Base-by-base conservation (phyloP, 2,888 invertebrate genomes). In the Gryllus longicercus region DNA sequence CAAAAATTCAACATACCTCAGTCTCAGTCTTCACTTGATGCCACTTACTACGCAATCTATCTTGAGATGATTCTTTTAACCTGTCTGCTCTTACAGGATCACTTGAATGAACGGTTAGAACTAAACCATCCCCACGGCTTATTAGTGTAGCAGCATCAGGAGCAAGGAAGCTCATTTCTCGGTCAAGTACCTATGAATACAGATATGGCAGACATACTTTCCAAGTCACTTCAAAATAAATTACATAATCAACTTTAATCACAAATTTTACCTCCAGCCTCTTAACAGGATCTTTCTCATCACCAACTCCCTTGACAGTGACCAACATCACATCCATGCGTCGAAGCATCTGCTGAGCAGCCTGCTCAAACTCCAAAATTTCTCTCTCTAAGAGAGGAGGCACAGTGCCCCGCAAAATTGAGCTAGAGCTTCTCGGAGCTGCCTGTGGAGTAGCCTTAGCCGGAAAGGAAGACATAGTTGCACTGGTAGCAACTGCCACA, bases 71-170 rank as follows among this genome's bases (percentile, higher is more conserved):
- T 75, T 88, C 88, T 84, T 90, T 90, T 81, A 92, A 87, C 84
- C 88, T 88, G 81, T 90, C 90, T 0, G 91, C 92, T n/a, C 90
- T 88, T 74, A 86, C 86, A 38, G 92, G 90, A 85, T 90, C 88
- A 11, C 86, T 86, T 85, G 84, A 83, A 86, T 94, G 93, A n/a
- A 90, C 91, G 75, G 90, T 90, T 86, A 93, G 90, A 50, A 94
- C 92, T 76, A 95, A 88, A 81, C 92, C 91, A 86, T 95, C 94
- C 0, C 95, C 94, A 85, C 92, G 92, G 23, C 94, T 94, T 83
- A 95, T 94, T 51, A 94, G 88, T 81, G 92, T 91, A 11, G 94
- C 94, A 81, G 94, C 94, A 86, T 93, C 94, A 2, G 93, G 93
- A 16, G 94, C 94, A 82, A 94, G 86, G 80, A 88, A 87, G 51